A percentile compares a stretch with the other conserved stretches of the same genome.
Evolutionary conservation across 2,888 invertebrate species (phyloP).

Genomic region (Fragum sueziense): DNA sequence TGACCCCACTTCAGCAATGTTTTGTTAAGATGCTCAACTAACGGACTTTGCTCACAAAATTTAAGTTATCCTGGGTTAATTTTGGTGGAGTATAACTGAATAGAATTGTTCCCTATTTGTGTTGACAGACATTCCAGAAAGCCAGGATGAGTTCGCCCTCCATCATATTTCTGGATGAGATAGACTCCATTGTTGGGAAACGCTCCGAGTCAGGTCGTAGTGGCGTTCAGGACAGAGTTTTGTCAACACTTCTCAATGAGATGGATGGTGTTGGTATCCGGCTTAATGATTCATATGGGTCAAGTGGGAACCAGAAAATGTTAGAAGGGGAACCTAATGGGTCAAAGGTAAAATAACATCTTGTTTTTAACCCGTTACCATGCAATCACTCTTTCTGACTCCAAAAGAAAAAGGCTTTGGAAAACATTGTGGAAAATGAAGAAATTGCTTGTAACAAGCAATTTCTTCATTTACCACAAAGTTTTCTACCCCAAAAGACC

Average conservation of each 20-base stretch:
- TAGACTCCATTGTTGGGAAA: constrained; percentile 83
- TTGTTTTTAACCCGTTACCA: background rate
- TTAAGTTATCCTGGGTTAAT: too few relatives aligned
- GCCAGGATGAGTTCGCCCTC: constrained; percentile 86
- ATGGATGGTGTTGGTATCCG: constrained; percentile 86
- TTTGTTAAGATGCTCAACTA: too few relatives aligned
- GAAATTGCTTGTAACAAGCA: too few relatives aligned
- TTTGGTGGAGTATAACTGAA: too few relatives aligned
- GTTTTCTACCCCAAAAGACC: background rate
- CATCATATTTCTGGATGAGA: constrained; percentile 87
- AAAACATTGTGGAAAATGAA: too few relatives aligned
- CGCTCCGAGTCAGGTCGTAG: constrained; percentile 71
- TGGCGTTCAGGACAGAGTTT: constrained; percentile 85
- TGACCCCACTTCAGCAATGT: too few relatives aligned
- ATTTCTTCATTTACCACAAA: background rate
- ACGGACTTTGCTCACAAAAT: too few relatives aligned
- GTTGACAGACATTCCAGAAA: constrained; percentile 68
- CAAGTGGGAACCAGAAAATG: constrained; percentile 31
- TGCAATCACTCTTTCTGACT: too few relatives aligned
- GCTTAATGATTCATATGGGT: constrained; percentile 68
- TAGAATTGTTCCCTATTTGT: background rate
- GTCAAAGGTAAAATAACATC: constrained; percentile 80
- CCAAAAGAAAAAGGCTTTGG: too few relatives aligned
- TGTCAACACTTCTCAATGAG: constrained; percentile 86
- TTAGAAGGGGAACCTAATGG: constrained; percentile 79